phyloP scores from a whole-genome alignment of 2,888 invertebrate genomes.

The Eupithecia tripunctaria region DNA sequence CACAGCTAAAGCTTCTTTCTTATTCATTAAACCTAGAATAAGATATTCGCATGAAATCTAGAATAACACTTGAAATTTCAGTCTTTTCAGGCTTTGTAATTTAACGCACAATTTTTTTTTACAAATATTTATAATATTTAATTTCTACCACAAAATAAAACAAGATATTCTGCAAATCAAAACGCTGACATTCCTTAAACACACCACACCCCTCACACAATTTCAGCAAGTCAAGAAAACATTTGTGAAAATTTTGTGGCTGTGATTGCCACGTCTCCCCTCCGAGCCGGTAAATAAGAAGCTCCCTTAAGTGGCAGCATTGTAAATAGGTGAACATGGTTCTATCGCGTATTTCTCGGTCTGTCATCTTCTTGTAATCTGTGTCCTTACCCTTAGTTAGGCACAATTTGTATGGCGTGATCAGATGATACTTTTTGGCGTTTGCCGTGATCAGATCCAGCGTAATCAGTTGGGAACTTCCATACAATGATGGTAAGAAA shows the following conservation, averaged over 20 bases:
- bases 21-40: neutral
- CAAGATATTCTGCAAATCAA: neutral
- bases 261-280: conserved; percentile 56
- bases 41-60: neutral
- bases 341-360: neutral
- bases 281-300: conserved; percentile 44
- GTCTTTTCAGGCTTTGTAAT: too few species aligned
- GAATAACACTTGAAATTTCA: neutral
- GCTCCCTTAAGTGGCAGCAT: conserved; percentile 10
- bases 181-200: neutral
- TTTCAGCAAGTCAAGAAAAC: conserved; percentile 26
- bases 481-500: neutral
- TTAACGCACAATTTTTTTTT: too few species aligned
- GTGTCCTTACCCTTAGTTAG: too few species aligned
- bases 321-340: neutral
- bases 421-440: too few species aligned
- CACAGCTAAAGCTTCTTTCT: neutral
- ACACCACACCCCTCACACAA: conserved; percentile 8
- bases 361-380: too few species aligned
- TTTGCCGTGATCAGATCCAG: too few species aligned
- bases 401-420: too few species aligned
- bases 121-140: neutral
- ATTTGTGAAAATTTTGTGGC: conserved; percentile 60
- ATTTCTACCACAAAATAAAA: neutral
- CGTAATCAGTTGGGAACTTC: too few species aligned